A percentile compares a stretch with the other conserved stretches of the same genome.
These are phyloP conservation scores for Protodeltote pygarga DNA, from an alignment of 2,888 invertebrate genomes.

Conservation along the genomic window DNA sequence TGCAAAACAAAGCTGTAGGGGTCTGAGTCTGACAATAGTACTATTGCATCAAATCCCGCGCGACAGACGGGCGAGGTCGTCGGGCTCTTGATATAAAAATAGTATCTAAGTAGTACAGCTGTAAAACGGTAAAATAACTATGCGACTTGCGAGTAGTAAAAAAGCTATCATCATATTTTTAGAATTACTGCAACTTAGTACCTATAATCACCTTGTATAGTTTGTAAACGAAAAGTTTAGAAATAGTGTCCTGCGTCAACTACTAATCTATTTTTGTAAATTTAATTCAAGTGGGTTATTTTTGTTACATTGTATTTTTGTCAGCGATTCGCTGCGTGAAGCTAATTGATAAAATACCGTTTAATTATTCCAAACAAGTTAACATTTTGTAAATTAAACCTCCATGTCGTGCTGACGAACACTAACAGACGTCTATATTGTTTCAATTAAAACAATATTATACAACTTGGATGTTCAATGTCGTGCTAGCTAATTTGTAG, in stretches of 20 bases:
- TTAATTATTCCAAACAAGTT: background rate
- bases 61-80: constrained; percentile 65
- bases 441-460: too few relatives aligned
- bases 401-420: too few relatives aligned
- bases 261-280: constrained; percentile 34
- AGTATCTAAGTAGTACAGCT: constrained; percentile 50
- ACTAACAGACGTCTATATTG: too few relatives aligned
- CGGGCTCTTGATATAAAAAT: constrained; percentile 58
- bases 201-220: constrained; percentile 38
- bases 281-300: constrained; percentile 27
- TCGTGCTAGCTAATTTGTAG: constrained; percentile 11
- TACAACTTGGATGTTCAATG: constrained; percentile 5
- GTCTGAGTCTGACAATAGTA: constrained; percentile 69
- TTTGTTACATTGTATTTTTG: constrained; percentile 27
- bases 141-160: constrained; percentile 41
- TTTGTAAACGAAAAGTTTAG: constrained; percentile 29
- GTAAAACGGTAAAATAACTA: constrained; percentile 50
- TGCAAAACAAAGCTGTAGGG: constrained; percentile 62
- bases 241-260: constrained; percentile 35
- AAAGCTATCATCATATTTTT: constrained; percentile 45
- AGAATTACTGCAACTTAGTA: constrained; percentile 39
- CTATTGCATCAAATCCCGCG: constrained; percentile 68
- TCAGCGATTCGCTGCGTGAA: constrained; percentile 4
- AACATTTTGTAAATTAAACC: too few relatives aligned
- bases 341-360: constrained; percentile 11